phyloP scores from a whole-genome alignment of 2,797 vertebrate species.

The Pipistrellus pygmaeus region DNA sequence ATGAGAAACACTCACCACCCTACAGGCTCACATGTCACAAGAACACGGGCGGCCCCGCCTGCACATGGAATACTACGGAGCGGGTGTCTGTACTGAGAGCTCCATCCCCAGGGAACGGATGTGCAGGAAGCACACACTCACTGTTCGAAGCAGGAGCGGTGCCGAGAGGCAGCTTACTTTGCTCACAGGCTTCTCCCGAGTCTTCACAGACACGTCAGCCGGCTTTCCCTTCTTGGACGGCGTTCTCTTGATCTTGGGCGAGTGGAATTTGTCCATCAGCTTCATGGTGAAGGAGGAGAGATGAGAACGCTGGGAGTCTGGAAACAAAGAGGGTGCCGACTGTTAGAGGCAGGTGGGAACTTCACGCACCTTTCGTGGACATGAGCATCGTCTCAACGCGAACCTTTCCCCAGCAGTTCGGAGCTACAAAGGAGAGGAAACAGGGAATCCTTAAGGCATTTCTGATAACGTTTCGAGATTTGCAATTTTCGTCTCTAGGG shows the following conservation, averaged over 20 bases:
- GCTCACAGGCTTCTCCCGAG: conserved; percentile 94
- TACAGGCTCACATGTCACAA: neutral
- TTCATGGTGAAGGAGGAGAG: conserved; percentile 99
- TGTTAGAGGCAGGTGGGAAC: conserved; percentile 36
- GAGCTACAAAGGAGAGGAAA: neutral
- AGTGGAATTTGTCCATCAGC: conserved; percentile 99
- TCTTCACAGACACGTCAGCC: conserved; percentile 93
- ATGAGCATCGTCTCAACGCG: neutral
- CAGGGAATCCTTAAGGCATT: neutral
- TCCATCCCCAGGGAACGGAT: neutral
- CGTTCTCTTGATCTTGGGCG: conserved; percentile 98
- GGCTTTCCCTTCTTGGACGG: conserved; percentile 98
- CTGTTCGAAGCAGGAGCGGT: neutral
- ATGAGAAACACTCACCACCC: neutral
- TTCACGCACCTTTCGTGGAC: neutral
- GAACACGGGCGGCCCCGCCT: neutral
- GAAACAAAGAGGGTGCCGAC: conserved; percentile 63
- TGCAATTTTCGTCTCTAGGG: neutral
- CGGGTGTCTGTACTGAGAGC: neutral
- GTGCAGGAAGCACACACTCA: neutral
- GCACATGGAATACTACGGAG: neutral
- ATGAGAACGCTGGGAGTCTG: conserved; percentile 98
- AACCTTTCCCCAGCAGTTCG: no score
- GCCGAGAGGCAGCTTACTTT: conserved; percentile 89
- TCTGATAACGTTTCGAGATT: neutral